Percentiles rank a stretch among this genome's conserved stretches.
phyloP scores from a whole-genome alignment of 2,797 vertebrate species.

The Gymnodraco acuticeps region DNA sequence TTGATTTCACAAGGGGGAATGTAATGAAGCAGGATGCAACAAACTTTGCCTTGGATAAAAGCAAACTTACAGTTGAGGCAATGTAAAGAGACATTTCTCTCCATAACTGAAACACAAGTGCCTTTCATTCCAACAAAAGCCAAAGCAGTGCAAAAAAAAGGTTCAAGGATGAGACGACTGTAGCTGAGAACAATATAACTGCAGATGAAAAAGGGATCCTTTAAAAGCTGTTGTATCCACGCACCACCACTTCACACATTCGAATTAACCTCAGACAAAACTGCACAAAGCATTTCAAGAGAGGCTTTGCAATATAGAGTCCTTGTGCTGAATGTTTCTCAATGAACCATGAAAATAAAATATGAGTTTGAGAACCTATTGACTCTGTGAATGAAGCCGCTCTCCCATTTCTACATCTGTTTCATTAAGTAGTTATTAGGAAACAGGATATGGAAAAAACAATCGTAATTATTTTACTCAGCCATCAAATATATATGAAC shows the following conservation, averaged over 20 bases:
- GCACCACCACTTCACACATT: constrained; percentile 1
- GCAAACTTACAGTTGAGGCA: neutral
- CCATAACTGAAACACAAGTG: neutral
- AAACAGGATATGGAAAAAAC: neutral
- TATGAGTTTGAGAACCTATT: neutral
- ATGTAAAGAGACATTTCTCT: neutral
- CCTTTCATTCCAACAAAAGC: neutral
- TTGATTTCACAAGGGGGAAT: neutral
- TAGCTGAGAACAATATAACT: constrained; percentile 8
- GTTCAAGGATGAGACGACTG: constrained; percentile 9
- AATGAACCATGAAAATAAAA: neutral
- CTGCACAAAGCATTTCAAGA: neutral
- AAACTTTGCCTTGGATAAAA: neutral
- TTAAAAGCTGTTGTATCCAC: constrained; percentile 10
- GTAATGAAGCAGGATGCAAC: neutral
- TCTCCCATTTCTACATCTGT: neutral
- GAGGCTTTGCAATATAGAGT: neutral
- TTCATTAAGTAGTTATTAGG: neutral
- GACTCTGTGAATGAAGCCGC: neutral
- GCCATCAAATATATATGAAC: neutral
- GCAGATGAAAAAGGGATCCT: constrained; percentile 16
- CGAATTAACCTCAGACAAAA: neutral
- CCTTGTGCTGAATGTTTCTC: neutral
- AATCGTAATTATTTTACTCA: neutral
- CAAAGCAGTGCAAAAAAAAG: neutral